Evolutionary conservation across 1,140 invertebrate genomes (phyloP).

Genomic region (Solenopsis invicta): DNA sequence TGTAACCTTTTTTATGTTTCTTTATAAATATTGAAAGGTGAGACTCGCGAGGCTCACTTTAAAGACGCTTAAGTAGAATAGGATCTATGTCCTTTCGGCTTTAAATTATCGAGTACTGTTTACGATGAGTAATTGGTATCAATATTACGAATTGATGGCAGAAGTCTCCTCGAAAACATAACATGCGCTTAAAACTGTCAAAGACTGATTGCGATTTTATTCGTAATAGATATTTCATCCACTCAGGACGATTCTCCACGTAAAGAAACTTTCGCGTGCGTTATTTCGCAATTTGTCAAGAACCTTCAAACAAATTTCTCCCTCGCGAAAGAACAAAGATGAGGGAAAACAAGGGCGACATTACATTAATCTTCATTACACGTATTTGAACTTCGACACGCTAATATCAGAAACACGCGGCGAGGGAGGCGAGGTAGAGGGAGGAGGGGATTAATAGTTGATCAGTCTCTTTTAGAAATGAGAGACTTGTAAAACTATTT

Average conservation of each 20-base stretch:
- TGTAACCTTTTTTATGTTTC: not conserved
- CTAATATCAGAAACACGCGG: not conserved
- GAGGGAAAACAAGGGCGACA: conserved; percentile 41
- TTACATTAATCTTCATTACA: conserved; percentile 79
- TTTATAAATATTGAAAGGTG: not conserved
- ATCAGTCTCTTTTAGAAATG: conserved; percentile 37
- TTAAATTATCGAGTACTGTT: conserved; percentile 46
- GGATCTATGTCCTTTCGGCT: not conserved
- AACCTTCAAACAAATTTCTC: conserved; percentile 48
- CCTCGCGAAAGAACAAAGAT: not conserved
- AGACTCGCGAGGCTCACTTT: not conserved
- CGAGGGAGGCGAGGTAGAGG: not conserved
- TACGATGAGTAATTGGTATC: conserved; percentile 13
- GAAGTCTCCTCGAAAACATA: not conserved
- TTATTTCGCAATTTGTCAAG: not conserved
- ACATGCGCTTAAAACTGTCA: not conserved
- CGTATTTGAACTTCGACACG: conserved; percentile 73
- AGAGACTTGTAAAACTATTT: conserved; percentile 82
- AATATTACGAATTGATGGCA: conserved; percentile 45
- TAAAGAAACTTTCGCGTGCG: not conserved
- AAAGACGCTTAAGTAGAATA: not conserved
- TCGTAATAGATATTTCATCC: conserved; percentile 24
- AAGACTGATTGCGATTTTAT: conserved; percentile 28
- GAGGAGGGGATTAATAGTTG: conserved; percentile 11
- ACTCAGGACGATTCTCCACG: not conserved